Evolutionary conservation across 2,797 vertebrate genomes (phyloP), one percentile per base, ranked within the genome.

Genomic region (Limosa lapponica): DNA sequence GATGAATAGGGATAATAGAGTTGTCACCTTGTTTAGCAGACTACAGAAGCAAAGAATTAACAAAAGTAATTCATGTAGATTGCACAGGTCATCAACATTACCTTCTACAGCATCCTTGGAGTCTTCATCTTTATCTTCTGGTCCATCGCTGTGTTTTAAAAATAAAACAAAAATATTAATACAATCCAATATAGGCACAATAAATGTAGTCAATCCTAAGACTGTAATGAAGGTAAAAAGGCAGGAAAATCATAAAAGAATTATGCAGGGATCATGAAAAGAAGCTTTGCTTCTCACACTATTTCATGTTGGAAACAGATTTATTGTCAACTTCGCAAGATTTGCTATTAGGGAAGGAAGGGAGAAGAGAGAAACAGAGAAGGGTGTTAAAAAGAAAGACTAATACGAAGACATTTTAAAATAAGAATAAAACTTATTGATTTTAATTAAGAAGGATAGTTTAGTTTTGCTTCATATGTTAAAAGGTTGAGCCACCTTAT

Each of bases 61-160:
- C 4, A 82, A 73, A 57, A 82, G 48, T 16, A 74, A 59, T 34
- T 86, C 13, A 41, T 3, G 23, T 5, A 54, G 37, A 69, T 9
- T 30, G 6, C 48, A 74, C 13, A 51, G 25, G 28, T 69, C 61
- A 83, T 0, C 34, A 72, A 28, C 22, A 27, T 98, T 98, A 99
- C 99, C 99, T 96, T 98, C 98, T 87, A 97, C 94, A 89, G 98
- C 97, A 73, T 98, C 98, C 95, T 98, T 99, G 89, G 96, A 97
- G 48, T 99, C 99, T 14, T 98, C 97, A 89, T 99, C 99, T 97
- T 99, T 99, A 90, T 99, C 99, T 96, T 99, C 99, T 23, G 98
- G 96, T 66, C 98, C 98, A 98, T 99, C 99, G 96, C 99, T 99
- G 97, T n/a, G 82, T 93, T 97, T 91, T 67, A 57, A 74, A 78